These are phyloP conservation scores for Amphiura filiformis DNA, from an alignment of 35 echinoderm and acorn worm species.

Conservation along the genomic window DNA sequence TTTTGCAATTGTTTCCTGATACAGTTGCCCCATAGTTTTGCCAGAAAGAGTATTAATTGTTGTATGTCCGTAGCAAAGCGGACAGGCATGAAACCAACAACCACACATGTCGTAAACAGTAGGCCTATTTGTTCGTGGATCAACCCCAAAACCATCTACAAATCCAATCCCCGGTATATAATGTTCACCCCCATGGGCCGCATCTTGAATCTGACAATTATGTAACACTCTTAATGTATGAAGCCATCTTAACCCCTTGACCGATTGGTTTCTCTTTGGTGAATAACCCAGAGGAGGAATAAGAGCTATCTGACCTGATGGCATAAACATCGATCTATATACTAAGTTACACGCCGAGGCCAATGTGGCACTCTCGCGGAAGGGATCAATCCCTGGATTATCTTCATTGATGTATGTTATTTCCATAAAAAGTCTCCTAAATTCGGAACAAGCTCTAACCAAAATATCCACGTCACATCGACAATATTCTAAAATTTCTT, in stretches of 20 bases:
- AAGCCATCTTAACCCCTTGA: conserved; percentile 43
- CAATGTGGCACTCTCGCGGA: conserved; percentile 58
- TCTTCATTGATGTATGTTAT: not conserved
- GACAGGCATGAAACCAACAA: conserved; percentile 61
- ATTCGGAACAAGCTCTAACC: conserved; percentile 34
- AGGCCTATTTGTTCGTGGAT: not conserved
- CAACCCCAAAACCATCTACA: not conserved
- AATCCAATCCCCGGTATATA: not conserved
- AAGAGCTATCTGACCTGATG: conserved; percentile 25
- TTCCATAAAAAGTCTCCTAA: conserved; percentile 47
- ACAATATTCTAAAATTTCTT: conserved; percentile 53
- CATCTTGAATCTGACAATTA: not conserved
- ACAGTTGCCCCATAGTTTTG: conserved; percentile 27
- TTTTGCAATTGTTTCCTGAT: not conserved
- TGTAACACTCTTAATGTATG: not conserved
- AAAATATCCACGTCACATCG: conserved; percentile 60
- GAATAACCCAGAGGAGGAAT: conserved; percentile 31
- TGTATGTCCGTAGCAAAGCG: conserved; percentile 21
- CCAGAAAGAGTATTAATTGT: not conserved
- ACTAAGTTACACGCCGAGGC: conserved; percentile 67
- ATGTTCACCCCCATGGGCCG: not conserved
- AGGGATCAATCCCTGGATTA: conserved; percentile 12
- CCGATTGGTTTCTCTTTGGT: conserved; percentile 16
- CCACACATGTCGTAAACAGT: not conserved
- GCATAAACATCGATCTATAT: conserved; percentile 33